phyloP scores from a whole-genome alignment of 2,888 invertebrate genomes.

The Spilarctia lutea region DNA sequence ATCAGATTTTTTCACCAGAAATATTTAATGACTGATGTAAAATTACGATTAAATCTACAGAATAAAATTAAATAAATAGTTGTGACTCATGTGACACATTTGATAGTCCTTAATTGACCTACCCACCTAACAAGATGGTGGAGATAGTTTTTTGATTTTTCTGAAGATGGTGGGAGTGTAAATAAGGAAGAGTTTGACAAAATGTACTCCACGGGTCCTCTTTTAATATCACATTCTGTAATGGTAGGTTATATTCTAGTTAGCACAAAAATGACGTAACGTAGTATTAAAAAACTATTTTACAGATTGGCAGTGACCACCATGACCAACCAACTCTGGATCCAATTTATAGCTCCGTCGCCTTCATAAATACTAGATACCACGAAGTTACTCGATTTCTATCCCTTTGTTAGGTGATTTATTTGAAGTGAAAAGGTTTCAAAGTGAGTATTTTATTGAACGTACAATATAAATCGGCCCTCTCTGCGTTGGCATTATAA shows the following conservation, averaged over 20 bases:
- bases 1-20: not conserved
- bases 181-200: not conserved
- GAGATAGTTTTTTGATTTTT: too few relatives aligned
- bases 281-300: not conserved
- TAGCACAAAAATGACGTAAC: not conserved
- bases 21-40: not conserved
- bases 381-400: conserved; percentile 7
- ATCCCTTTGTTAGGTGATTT: conserved; percentile 29
- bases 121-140: not conserved
- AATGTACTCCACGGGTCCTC: not conserved
- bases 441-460: conserved; percentile 43
- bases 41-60: not conserved
- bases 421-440: conserved; percentile 38
- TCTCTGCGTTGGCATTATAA: conserved; percentile 63
- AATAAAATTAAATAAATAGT: not conserved
- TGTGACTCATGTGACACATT: not conserved
- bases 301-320: not conserved
- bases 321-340: not conserved
- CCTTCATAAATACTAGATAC: conserved; percentile 2
- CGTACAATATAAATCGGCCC: conserved; percentile 47
- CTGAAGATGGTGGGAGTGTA: too few relatives aligned
- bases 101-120: not conserved
- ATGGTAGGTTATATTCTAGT: not conserved
- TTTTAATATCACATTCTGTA: too few relatives aligned
- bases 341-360: not conserved